phyloP scores from a whole-genome alignment of 2,797 vertebrate species.

The Ctenopoma multispine region DNA sequence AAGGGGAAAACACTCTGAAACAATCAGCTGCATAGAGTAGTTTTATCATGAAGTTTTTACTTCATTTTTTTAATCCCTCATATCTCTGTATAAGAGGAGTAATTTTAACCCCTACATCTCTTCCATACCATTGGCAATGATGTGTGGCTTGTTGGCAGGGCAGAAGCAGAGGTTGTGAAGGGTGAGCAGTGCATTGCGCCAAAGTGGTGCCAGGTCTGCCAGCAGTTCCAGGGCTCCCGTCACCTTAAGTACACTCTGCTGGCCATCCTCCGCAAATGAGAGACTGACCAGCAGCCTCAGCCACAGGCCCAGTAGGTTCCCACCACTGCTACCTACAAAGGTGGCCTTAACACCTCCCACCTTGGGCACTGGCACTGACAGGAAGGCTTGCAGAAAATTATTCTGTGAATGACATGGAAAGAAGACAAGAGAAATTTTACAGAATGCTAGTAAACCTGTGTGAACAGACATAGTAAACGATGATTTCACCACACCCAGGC shows the following conservation, averaged over 20 bases:
- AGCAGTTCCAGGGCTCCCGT: constrained; percentile 90
- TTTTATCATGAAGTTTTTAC: too few relatives aligned
- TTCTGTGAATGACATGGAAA: constrained; percentile 82
- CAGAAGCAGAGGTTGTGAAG: constrained; percentile 96
- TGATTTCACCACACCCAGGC: too few relatives aligned
- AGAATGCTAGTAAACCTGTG: constrained; percentile 1
- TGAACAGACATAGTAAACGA: too few relatives aligned
- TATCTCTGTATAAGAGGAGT: not conserved
- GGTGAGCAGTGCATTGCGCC: constrained; percentile 86
- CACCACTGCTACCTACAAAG: constrained; percentile 22
- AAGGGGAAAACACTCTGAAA: too few relatives aligned
- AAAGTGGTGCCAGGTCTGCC: constrained; percentile 86
- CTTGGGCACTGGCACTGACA: constrained; percentile 86
- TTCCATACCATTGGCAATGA: constrained; percentile 90
- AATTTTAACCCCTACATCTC: too few relatives aligned
- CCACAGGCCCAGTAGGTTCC: constrained; percentile 84
- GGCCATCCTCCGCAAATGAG: constrained; percentile 91
- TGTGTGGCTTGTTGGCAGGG: constrained; percentile 89
- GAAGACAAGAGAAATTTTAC: not conserved
- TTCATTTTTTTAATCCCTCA: not conserved
- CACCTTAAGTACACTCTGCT: constrained; percentile 91
- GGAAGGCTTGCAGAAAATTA: constrained; percentile 95
- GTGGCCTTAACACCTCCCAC: constrained; percentile 72
- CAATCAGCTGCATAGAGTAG: too few relatives aligned
- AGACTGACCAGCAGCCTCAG: constrained; percentile 91